Base-by-base conservation (phyloP, 2,113 vertebrate genomes). In the Fulica atra region DNA sequence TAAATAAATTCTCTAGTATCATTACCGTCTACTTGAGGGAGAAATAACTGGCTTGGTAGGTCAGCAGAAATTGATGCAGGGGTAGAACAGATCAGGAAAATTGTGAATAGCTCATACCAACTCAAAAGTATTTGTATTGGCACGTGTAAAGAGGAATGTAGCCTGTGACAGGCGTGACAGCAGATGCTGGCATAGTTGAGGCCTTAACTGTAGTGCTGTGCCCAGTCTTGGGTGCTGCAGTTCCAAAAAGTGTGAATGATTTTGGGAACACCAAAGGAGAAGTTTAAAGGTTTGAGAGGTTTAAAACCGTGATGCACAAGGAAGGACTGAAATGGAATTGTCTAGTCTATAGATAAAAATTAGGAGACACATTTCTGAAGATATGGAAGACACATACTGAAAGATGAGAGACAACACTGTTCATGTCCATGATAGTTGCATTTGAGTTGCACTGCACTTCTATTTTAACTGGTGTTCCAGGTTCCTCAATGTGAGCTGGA, bases 1-100 rank as follows among this genome's bases (percentile, higher is more conserved):
- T 86, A 94, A 92, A 80, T 77, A 5, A 78, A 56, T 93, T 87
- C 79, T 95, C 79, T 83, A 86, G 76, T 14, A 63, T 79, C 83
- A 87, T 79, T 88, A 83, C 71, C 92, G 66, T 70, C 89, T 90
- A 61, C 68, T 64, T 86, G 77, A 95, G 57, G 35, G 56, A 93
- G 72, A 95, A 94, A n/a, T 78, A 86, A 63, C 86, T 79, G 63
- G 38, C 85, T 88, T 86, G 86, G 48, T 15, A 81, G 73, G 61
- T 93, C 93, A 87, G 73, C 61, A 92, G 91, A 86, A 96, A 92
- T 51, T 48, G 81, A 95, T 81, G 77, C 0, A 0, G 28, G 77
- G 72, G 23, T 76, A 81, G 89, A 92, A 74, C 33, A 71, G 60
- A 72, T 84, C 89, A 95, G 86, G 53, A 69, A 69, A 85, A 93